Evolutionary conservation across 2,113 vertebrate genomes (phyloP), one percentile per base, ranked within the genome.

Genomic region (Tragelaphus imberbis): DNA sequence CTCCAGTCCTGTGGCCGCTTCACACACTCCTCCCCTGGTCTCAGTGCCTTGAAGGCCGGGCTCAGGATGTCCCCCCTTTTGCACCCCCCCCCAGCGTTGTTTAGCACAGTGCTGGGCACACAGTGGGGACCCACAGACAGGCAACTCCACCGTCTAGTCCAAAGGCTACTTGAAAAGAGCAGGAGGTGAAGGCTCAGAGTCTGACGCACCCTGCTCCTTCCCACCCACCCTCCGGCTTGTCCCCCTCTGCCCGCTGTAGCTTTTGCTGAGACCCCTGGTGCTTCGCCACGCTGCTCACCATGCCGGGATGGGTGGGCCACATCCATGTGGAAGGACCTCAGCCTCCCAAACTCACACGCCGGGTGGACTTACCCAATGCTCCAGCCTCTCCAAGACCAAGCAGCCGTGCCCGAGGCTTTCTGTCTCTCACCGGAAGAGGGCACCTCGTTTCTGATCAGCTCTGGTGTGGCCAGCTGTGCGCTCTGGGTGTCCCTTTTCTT

Each of bases 361-460:
- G 3, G 59, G 6, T 12, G 71, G 55, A 53, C 2, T 5, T 10
- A 27, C 30, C 28, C 40, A 2, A 63, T 2, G 17, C 2, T 14
- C 19, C 27, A 0, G 33, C 59, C 63, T 36, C 68, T 47, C 49
- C 40, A 15, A 33, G 3, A 27, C 21, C 49, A 14, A 58, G 58
- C 49, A 59, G 6, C 56, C 75, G 17, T 16, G 49, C 30, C 40
- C 4, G 0, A 0, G 7, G 58, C 88, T 85, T 40, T 2, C 11
- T 1, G 27, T 10, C 47, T 14, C 61, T 77, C 5, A 47, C 30
- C 4, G 6, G 25, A 8, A 7, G 15, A 23, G 47, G 59, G 33
- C 21, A 6, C 44, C 7, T 51, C 4, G 0, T 3, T 5, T 33
- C 5, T 4, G 11, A 21, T 23, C 61, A 2, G 40, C 61, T 63